Percentiles rank a stretch among this genome's conserved stretches.
Evolutionary conservation across 2,113 vertebrate species (phyloP).

Genomic region (Tetraodon nigroviridis): DNA sequence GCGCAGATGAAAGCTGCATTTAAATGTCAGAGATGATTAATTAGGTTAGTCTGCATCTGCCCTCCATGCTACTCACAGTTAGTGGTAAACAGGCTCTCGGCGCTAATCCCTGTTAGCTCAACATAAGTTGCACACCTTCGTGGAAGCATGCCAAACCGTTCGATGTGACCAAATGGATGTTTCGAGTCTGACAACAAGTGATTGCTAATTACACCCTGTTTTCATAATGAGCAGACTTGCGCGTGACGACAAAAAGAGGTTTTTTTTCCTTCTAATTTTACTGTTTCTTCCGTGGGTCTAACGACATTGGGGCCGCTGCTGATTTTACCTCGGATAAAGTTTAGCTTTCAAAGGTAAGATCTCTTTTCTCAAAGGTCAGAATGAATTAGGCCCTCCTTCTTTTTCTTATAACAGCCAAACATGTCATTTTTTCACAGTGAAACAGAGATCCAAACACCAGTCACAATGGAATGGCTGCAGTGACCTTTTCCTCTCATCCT

Average conservation of each 20-base stretch:
- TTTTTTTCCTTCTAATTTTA: conserved; percentile 2
- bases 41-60: conserved; percentile 48
- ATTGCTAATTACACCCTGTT: neutral
- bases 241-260: neutral
- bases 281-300: neutral
- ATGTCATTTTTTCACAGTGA: too few species aligned
- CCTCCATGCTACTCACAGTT: conserved; percentile 41
- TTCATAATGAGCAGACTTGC: neutral
- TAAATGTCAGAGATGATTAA: conserved; percentile 49
- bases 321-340: neutral
- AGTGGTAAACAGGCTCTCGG: conserved; percentile 33
- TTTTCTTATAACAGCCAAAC: too few species aligned
- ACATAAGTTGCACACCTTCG: conserved; percentile 30
- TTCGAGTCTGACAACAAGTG: neutral
- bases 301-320: neutral
- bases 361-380: too few species aligned
- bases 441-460: too few species aligned
- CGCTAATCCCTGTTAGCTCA: conserved; percentile 40
- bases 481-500: too few species aligned
- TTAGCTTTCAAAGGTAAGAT: too few species aligned
- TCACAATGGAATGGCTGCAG: too few species aligned
- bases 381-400: too few species aligned
- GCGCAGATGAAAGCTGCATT: conserved; percentile 20
- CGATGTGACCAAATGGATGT: conserved; percentile 16
- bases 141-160: conserved; percentile 27